Percentiles rank a stretch among this genome's conserved stretches.
These are phyloP conservation scores for Tiaroga cobitis DNA, from an alignment of 2,797 vertebrate species.

Conservation along the genomic window DNA sequence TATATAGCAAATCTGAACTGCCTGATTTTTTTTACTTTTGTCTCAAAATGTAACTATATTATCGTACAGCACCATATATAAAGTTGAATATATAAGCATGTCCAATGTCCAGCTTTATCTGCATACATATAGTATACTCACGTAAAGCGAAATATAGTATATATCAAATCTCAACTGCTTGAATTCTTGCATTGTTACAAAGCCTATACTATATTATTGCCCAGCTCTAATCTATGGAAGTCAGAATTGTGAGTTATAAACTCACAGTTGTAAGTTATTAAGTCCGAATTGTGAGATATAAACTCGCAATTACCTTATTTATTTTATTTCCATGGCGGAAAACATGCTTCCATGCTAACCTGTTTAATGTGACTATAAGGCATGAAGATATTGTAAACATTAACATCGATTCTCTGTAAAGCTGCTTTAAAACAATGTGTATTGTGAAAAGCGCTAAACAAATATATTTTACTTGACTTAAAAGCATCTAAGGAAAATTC, in stretches of 20 bases:
- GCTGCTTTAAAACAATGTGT: neutral
- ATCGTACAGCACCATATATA: too few relatives aligned
- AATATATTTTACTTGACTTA: neutral
- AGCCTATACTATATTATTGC: too few relatives aligned
- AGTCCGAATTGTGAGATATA: too few relatives aligned
- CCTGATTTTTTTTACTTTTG: too few relatives aligned
- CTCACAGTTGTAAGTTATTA: too few relatives aligned
- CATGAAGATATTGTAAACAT: neutral
- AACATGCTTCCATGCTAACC: neutral
- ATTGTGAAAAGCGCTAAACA: neutral
- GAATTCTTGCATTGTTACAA: too few relatives aligned
- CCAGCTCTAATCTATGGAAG: neutral
- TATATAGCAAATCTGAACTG: too few relatives aligned
- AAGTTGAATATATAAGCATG: too few relatives aligned
- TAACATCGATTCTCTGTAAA: neutral
- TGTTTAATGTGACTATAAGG: neutral
- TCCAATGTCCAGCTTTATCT: neutral
- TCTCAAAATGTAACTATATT: too few relatives aligned
- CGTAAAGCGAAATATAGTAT: neutral
- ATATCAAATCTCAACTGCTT: neutral
- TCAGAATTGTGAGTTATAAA: neutral
- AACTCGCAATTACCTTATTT: neutral
- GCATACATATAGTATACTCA: neutral
- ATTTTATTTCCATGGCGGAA: too few relatives aligned
- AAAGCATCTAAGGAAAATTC: neutral